Percentiles rank a stretch among this genome's conserved stretches.
These are phyloP conservation scores for Hucho hucho DNA, from an alignment of 2,113 vertebrate genomes.

Conservation along the genomic window DNA sequence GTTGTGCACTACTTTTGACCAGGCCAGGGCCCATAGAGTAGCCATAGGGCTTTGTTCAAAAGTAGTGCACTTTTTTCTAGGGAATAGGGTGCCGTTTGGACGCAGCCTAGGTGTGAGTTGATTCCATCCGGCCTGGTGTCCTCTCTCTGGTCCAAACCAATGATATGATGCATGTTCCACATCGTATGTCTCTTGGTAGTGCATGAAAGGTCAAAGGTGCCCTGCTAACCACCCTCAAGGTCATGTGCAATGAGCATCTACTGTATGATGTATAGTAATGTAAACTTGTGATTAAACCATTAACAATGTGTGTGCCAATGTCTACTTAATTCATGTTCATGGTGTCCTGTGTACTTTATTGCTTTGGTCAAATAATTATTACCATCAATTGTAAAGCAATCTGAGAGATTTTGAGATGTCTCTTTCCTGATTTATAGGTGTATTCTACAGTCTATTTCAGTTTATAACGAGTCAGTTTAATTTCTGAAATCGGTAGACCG, in stretches of 20 bases:
- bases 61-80: slow-evolving; percentile 1
- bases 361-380: neutral
- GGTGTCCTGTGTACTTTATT: neutral
- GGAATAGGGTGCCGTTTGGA: too few species aligned
- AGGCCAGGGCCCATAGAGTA: neutral
- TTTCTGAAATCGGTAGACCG: neutral
- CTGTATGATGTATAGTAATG: neutral
- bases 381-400: too few species aligned
- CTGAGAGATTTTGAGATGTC: neutral
- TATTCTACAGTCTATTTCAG: neutral
- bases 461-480: neutral
- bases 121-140: neutral
- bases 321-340: neutral
- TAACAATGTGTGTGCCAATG: neutral
- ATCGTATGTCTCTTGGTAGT: slow-evolving; percentile 9
- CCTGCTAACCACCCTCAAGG: neutral
- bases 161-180: slow-evolving; percentile 35
- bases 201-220: neutral
- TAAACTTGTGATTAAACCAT: neutral
- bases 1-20: too few species aligned
- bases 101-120: neutral
- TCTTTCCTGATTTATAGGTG: neutral
- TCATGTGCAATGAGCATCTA: neutral
- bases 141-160: slow-evolving; percentile 15
- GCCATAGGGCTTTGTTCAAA: slow-evolving; percentile 23